Evolutionary conservation across 2,113 vertebrate genomes (phyloP).

Genomic region (Uria lomvia): DNA sequence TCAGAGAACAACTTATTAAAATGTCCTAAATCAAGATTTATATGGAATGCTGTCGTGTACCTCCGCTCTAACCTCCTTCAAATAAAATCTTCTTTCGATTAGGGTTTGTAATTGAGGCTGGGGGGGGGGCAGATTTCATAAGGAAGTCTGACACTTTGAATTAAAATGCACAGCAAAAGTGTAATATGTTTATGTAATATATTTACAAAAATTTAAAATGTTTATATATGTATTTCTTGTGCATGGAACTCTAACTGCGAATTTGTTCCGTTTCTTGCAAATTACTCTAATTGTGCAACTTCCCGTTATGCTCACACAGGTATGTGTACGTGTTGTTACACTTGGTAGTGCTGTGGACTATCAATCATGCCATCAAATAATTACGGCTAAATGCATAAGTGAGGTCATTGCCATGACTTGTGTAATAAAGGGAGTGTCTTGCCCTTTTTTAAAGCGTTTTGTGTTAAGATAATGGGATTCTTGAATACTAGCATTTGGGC

Average conservation of each 20-base stretch:
- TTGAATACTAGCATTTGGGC: too few relatives aligned
- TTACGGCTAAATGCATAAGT: fast-evolving
- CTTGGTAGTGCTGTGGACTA: fast-evolving
- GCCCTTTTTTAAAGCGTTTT: neutral
- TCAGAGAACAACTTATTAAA: neutral
- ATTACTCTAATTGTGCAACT: fast-evolving
- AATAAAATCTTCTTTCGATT: neutral
- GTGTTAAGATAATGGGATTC: neutral
- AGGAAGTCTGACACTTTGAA: neutral
- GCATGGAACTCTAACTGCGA: fast-evolving
- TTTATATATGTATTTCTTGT: neutral
- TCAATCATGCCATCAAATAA: neutral
- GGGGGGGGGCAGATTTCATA: neutral
- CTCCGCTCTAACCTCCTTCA: neutral
- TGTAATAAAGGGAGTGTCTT: neutral
- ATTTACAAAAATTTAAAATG: neutral
- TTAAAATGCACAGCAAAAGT: neutral
- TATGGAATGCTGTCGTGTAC: neutral
- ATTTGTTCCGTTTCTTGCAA: neutral
- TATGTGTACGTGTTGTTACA: fast-evolving
- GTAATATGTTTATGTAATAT: neutral
- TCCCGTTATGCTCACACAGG: fast-evolving
- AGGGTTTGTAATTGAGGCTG: neutral
- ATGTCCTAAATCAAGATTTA: neutral
- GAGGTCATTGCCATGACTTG: neutral